Percentiles rank a stretch among this genome's conserved stretches.
Evolutionary conservation across 2,888 invertebrate species (phyloP).

Genomic region (Microplitis manilae): DNA sequence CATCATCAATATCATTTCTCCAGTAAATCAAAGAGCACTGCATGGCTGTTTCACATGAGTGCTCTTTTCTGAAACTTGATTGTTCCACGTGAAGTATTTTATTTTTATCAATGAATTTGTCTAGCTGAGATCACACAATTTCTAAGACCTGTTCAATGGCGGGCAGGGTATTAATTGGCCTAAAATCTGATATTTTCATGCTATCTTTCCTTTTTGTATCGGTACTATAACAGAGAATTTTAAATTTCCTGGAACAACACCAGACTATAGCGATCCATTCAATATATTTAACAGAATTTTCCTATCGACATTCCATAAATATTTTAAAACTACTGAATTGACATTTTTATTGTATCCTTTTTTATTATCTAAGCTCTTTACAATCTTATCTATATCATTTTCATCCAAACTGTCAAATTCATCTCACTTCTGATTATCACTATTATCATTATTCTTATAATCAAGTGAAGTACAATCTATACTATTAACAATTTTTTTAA

Average conservation of each 20-base stretch:
- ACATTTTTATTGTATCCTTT: conserved; percentile 11
- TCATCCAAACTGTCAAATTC: background rate
- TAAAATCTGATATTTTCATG: conserved; percentile 21
- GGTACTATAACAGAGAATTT: conserved; percentile 30
- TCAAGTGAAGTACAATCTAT: conserved; percentile 4
- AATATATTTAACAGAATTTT: background rate
- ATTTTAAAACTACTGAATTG: conserved; percentile 8
- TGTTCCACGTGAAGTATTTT: conserved; percentile 29
- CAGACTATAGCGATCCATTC: background rate
- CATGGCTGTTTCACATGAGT: conserved; percentile 44
- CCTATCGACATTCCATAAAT: conserved; percentile 16
- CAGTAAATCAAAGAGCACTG: conserved; percentile 34
- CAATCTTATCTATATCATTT: conserved; percentile 12
- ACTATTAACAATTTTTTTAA: conserved; percentile 17
- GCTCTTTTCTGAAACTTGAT: conserved; percentile 38
- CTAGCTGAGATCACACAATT: conserved; percentile 24
- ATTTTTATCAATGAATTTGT: conserved; percentile 17
- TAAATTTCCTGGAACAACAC: background rate
- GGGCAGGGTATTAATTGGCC: conserved; percentile 38
- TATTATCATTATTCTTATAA: background rate
- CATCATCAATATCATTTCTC: conserved; percentile 23
- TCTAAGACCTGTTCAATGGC: conserved; percentile 31
- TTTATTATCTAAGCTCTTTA: conserved; percentile 20
- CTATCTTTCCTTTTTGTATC: conserved; percentile 25
- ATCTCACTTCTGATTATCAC: background rate